Evolutionary conservation across 2,888 invertebrate genomes (phyloP).

Genomic region (Sabellastarte sp.): DNA sequence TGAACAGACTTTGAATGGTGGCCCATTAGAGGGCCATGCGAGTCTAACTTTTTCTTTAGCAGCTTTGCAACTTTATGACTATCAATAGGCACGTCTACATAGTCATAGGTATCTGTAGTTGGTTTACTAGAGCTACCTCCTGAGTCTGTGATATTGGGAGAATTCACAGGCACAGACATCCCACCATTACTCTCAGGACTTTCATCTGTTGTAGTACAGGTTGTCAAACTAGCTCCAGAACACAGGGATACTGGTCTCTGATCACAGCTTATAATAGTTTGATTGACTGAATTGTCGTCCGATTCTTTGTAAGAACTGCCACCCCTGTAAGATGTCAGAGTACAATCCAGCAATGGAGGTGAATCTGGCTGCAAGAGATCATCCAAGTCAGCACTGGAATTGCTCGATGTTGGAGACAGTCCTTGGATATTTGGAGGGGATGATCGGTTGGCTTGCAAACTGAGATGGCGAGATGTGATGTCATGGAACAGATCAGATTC

Average conservation of each 20-base stretch:
- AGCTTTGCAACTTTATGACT: background rate
- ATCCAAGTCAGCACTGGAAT: background rate
- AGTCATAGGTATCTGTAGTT: constrained; percentile 27
- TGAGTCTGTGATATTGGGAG: constrained; percentile 29
- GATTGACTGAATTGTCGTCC: background rate
- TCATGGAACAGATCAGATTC: constrained; percentile 22
- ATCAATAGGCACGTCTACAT: constrained; percentile 17
- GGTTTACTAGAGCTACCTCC: constrained; percentile 21
- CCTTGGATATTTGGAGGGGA: constrained; percentile 19
- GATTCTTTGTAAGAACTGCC: constrained; percentile 5
- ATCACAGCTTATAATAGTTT: background rate
- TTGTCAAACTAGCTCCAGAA: constrained; percentile 7
- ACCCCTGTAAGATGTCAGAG: background rate
- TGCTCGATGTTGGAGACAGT: background rate
- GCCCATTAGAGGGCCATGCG: background rate
- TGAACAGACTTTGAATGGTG: background rate
- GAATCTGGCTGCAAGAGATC: constrained; percentile 8
- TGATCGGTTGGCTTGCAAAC: constrained; percentile 21
- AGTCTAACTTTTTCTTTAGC: background rate
- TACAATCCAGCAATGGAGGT: constrained; percentile 1
- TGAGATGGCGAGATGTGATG: constrained; percentile 18
- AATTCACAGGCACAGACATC: constrained; percentile 25
- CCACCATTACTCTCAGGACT: constrained; percentile 15
- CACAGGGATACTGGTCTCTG: constrained; percentile 17
- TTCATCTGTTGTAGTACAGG: constrained; percentile 18